These are phyloP conservation scores for Globodera rostochiensis DNA, from an alignment of 1,140 invertebrate genomes.

Conservation along the genomic window DNA sequence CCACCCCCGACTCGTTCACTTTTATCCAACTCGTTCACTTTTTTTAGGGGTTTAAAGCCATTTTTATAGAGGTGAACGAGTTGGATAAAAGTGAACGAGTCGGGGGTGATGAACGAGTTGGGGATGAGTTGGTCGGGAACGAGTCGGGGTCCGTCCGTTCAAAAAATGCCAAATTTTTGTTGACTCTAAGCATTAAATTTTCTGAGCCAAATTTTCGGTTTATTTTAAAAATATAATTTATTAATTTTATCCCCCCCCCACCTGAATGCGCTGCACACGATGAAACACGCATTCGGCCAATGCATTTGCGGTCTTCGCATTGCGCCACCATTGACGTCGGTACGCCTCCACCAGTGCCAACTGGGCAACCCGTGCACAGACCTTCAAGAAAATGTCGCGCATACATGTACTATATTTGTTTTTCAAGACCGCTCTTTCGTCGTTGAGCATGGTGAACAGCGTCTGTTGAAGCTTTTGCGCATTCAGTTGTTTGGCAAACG, in stretches of 20 bases:
- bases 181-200: no score
- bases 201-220: no score
- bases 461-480: conserved; percentile 54
- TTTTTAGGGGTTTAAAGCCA: no score
- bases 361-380: conserved; percentile 59
- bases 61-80: no score
- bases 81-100: no score
- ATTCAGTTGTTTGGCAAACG: neutral
- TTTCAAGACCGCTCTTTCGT: conserved; percentile 22
- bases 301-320: conserved; percentile 95
- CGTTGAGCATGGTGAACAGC: conserved; percentile 56
- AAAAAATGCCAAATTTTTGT: no score
- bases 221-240: conserved; percentile 24
- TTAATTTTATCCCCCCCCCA: conserved; percentile 29
- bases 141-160: no score
- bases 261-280: conserved; percentile 82
- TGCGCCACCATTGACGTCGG: conserved; percentile 94
- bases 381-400: conserved; percentile 37
- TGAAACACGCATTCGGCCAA: conserved; percentile 86
- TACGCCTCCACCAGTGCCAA: conserved; percentile 91
- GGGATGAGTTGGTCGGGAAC: no score
- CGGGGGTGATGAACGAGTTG: no score
- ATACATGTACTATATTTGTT: neutral
- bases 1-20: no score
- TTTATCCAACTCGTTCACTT: no score